Conservation (phyloP, 2,888 invertebrate genomes). For the Formica aserva region DNA sequence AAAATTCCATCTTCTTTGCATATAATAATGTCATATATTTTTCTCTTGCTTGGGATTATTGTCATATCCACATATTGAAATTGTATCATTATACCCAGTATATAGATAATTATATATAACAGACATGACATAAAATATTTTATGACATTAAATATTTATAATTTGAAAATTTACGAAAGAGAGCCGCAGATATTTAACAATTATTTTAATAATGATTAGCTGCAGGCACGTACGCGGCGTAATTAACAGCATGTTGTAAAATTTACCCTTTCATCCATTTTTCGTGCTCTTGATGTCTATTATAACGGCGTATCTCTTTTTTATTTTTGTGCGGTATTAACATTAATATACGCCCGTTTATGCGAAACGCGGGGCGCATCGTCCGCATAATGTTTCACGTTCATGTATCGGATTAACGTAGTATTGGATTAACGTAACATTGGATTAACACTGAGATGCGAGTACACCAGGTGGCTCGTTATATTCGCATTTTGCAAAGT, state of each 20-base stretch:
- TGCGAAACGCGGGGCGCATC: slow-evolving; percentile 3
- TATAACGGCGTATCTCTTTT: neutral
- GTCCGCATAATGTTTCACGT: slow-evolving; percentile 25
- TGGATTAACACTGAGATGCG: slow-evolving; percentile 7
- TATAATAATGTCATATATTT: slow-evolving; percentile 3
- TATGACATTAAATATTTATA: neutral
- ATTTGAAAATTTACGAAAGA: neutral
- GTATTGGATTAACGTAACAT: slow-evolving; percentile 31
- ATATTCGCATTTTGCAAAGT: slow-evolving; percentile 45
- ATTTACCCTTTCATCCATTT: neutral
- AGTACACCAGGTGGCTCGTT: neutral
- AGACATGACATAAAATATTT: too few species aligned
- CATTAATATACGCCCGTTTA: neutral
- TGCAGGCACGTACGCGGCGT: neutral
- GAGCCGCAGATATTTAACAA: neutral
- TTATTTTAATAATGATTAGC: slow-evolving; percentile 22
- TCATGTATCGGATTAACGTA: slow-evolving; percentile 37
- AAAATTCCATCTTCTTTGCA: neutral
- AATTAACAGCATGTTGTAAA: slow-evolving; percentile 19
- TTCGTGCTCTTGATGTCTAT: neutral
- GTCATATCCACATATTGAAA: neutral
- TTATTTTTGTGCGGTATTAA: slow-evolving; percentile 22
- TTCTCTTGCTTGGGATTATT: slow-evolving; percentile 12
- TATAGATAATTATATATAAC: neutral
- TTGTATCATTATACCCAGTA: neutral